A percentile compares a stretch with the other conserved stretches of the same genome.
Evolutionary conservation across 2,113 vertebrate species (phyloP).

Genomic region (Onychorhynchus coronatus): DNA sequence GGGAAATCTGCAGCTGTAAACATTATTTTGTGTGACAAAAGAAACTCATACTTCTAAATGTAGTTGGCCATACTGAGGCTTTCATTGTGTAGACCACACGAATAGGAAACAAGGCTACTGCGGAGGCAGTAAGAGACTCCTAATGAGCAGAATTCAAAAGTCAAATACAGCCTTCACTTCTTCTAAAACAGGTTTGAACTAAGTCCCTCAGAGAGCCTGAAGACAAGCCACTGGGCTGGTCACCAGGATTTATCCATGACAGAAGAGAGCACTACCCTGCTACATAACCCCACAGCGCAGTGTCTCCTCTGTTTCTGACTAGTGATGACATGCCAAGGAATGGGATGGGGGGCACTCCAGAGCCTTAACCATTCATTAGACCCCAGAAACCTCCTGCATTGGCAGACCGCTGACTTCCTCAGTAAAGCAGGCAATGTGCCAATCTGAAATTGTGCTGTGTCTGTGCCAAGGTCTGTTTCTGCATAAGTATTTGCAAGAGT

Average conservation of each 20-base stretch:
- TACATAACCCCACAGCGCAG: accelerated
- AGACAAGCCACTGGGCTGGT: neutral
- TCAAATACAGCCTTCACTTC: neutral
- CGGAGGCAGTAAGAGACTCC: neutral
- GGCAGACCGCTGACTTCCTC: neutral
- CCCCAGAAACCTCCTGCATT: neutral
- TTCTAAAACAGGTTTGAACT: neutral
- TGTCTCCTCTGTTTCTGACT: neutral
- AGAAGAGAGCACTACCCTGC: neutral
- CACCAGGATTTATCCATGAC: neutral
- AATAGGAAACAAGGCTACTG: neutral
- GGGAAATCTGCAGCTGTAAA: neutral
- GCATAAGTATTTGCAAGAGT: neutral
- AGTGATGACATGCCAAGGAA: neutral
- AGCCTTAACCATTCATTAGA: neutral
- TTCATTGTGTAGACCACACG: neutral
- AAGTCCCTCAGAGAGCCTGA: accelerated
- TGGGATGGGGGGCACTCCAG: neutral
- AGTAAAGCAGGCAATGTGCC: neutral
- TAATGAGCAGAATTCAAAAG: neutral
- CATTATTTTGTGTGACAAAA: neutral
- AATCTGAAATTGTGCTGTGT: neutral
- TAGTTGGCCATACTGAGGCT: neutral
- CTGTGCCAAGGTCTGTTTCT: neutral
- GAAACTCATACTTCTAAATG: neutral